A percentile compares a stretch with the other conserved stretches of the same genome.
Conservation (phyloP, 2,113 vertebrate genomes). For the Paralichthys olivaceus region DNA sequence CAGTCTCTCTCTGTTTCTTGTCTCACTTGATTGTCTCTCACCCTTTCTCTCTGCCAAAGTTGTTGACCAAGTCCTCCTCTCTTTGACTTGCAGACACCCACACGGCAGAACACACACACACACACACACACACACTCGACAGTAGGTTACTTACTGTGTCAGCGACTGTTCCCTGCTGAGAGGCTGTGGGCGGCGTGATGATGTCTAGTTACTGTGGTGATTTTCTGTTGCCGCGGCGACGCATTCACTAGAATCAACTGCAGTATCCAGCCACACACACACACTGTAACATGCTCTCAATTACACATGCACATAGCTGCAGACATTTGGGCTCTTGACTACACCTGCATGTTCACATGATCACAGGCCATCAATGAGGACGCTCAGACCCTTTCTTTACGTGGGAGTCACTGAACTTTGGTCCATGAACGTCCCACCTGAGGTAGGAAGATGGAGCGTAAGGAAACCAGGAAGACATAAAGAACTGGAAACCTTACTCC, state of each 20-base stretch:
- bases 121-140: slow-evolving; percentile 22
- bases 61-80: slow-evolving; percentile 43
- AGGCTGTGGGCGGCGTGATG: slow-evolving; percentile 67
- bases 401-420: not conserved
- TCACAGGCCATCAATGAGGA: not conserved
- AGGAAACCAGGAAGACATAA: not conserved
- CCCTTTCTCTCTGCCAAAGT: slow-evolving; percentile 29
- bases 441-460: not conserved
- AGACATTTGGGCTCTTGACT: not conserved
- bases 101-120: not conserved
- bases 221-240: slow-evolving; percentile 64
- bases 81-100: slow-evolving; percentile 41
- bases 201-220: slow-evolving; percentile 65
- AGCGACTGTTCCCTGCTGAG: slow-evolving; percentile 65
- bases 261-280: not conserved
- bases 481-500: not conserved
- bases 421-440: not conserved
- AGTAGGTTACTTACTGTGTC: slow-evolving; percentile 69
- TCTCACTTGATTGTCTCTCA: slow-evolving; percentile 12
- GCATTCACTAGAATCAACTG: slow-evolving; percentile 40
- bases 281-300: not conserved
- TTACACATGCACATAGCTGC: too few relatives aligned
- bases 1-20: not conserved
- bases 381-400: not conserved
- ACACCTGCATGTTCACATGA: not conserved